Percentiles rank a stretch among this genome's conserved stretches.
These are phyloP conservation scores for Eilema depressum DNA, from an alignment of 2,888 invertebrate species.

Conservation along the genomic window DNA sequence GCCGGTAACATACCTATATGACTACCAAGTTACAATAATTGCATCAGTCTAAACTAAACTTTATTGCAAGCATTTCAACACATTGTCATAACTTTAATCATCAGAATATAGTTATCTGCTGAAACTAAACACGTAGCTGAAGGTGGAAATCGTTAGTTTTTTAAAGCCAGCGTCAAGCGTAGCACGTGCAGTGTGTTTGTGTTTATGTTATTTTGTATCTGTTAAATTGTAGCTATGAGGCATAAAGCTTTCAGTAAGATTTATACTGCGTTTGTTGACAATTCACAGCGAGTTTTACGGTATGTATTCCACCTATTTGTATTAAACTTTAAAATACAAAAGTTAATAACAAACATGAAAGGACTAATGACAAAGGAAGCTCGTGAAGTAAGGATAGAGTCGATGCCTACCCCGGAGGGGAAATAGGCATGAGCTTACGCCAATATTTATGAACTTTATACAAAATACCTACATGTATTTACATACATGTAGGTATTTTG, in stretches of 20 bases:
- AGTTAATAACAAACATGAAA: no score
- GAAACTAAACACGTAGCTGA: not conserved
- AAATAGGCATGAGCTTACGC: no score
- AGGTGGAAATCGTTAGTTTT: constrained; percentile 6
- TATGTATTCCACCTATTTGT: not conserved
- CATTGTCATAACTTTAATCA: not conserved
- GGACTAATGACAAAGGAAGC: no score
- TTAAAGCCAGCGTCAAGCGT: not conserved
- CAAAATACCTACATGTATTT: no score
- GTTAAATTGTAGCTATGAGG: not conserved
- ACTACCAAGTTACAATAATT: not conserved
- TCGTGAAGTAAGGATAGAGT: no score
- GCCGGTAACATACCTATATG: no score
- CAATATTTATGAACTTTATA: no score
- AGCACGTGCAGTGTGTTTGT: not conserved
- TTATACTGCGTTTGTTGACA: not conserved
- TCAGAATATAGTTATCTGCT: not conserved
- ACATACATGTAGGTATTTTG: no score
- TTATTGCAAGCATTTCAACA: not conserved
- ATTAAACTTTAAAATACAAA: not conserved
- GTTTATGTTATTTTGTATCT: not conserved
- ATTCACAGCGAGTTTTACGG: not conserved
- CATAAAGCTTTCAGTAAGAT: not conserved
- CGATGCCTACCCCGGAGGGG: no score
- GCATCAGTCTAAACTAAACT: not conserved